Percentiles rank a stretch among this genome's conserved stretches.
phyloP scores from a whole-genome alignment of 2,888 invertebrate genomes.

The Lottia gigantea region DNA sequence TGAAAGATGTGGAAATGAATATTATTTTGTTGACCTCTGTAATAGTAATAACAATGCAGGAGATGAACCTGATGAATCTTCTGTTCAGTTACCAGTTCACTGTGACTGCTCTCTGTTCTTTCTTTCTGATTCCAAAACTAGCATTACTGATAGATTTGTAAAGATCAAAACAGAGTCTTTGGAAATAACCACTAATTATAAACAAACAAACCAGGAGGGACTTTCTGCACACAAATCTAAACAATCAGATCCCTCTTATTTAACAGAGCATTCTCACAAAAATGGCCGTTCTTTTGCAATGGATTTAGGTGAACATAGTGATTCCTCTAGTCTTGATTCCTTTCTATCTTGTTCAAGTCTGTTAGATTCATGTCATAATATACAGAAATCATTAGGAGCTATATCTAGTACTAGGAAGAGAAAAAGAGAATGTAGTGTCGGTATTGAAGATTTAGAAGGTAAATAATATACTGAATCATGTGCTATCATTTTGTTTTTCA shows the following conservation, averaged over 20 bases:
- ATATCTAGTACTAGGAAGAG: background rate
- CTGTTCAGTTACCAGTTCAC: background rate
- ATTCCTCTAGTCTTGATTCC: background rate
- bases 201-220: background rate
- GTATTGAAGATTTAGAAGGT: background rate
- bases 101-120: background rate
- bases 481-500: no score
- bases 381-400: background rate
- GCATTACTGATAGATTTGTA: background rate
- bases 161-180: background rate
- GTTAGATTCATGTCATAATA: slow-evolving; percentile 4
- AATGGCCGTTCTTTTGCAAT: background rate
- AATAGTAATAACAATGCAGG: background rate
- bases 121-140: background rate
- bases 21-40: no score
- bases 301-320: background rate
- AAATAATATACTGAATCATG: no score
- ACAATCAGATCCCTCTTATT: background rate
- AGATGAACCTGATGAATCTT: background rate
- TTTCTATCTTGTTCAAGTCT: slow-evolving; percentile 8
- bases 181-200: background rate
- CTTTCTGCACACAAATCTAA: no score
- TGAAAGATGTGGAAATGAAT: no score
- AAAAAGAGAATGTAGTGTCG: slow-evolving; percentile 5
- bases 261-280: background rate